Evolutionary conservation across 2,113 vertebrate genomes (phyloP).

Genomic region (Mungos mungo): DNA sequence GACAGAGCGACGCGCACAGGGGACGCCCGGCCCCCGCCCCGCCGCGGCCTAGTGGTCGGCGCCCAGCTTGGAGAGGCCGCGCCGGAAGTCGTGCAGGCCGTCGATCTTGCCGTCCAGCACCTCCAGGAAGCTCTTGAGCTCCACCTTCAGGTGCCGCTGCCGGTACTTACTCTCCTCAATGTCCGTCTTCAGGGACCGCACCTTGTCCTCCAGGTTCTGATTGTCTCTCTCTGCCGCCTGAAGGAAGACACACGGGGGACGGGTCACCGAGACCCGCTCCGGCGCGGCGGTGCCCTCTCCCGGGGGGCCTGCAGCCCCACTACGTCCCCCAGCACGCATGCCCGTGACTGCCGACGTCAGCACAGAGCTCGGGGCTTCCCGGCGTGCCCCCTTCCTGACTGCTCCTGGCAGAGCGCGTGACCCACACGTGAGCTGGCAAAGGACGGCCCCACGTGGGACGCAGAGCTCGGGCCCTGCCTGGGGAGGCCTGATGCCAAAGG

Average conservation of each 20-base stretch:
- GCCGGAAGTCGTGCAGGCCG: slow-evolving; percentile 95
- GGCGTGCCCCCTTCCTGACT: neutral
- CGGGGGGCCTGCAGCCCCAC: rapidly evolving
- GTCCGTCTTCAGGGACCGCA: slow-evolving; percentile 89
- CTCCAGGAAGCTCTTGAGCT: slow-evolving; percentile 96
- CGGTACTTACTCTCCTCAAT: slow-evolving; percentile 91
- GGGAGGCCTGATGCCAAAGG: neutral
- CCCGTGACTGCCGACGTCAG: rapidly evolving
- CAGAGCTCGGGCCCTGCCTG: neutral
- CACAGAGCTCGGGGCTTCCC: neutral
- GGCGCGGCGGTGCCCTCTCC: neutral
- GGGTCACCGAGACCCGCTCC: rapidly evolving
- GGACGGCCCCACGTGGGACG: neutral
- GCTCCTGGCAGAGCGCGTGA: rapidly evolving
- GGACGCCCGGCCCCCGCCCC: neutral
- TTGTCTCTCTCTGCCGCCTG: slow-evolving; percentile 93
- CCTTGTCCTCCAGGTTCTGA: slow-evolving; percentile 91
- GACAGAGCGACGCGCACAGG: slow-evolving; percentile 81
- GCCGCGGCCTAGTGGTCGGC: slow-evolving; percentile 88
- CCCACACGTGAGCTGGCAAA: neutral
- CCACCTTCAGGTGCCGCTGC: slow-evolving; percentile 93
- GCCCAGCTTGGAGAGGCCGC: slow-evolving; percentile 94
- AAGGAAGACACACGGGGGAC: slow-evolving; percentile 26
- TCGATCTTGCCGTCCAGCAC: slow-evolving; percentile 96
- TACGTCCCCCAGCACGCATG: rapidly evolving